Conservation (phyloP, 2,797 vertebrate species). For the Labroides dimidiatus region DNA sequence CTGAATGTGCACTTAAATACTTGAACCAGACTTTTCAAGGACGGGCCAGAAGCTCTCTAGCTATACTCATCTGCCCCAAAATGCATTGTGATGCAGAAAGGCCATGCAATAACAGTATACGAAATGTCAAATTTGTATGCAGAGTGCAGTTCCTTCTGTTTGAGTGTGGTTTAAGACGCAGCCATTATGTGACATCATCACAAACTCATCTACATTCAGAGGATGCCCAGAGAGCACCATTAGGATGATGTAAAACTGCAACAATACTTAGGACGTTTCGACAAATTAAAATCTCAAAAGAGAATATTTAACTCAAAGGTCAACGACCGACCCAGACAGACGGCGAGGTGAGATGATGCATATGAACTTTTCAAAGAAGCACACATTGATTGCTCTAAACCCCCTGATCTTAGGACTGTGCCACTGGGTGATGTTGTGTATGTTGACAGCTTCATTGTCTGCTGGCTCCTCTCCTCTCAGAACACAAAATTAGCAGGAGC, state of each 20-base stretch:
- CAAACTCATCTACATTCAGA: background rate
- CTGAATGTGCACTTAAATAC: too few species aligned
- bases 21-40: too few species aligned
- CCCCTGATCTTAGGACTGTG: conserved; percentile 26
- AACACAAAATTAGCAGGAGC: conserved; percentile 53
- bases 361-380: conserved; percentile 31
- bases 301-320: conserved; percentile 25
- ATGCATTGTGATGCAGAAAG: too few species aligned
- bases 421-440: conserved; percentile 16
- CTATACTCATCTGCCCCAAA: too few species aligned
- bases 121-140: too few species aligned
- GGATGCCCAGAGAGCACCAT: background rate
- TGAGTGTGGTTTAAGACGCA: too few species aligned
- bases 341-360: background rate
- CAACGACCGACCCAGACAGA: background rate
- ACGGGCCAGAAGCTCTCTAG: too few species aligned
- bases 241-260: background rate
- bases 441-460: conserved; percentile 35
- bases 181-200: too few species aligned
- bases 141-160: too few species aligned
- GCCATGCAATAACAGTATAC: too few species aligned
- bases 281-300: conserved; percentile 14
- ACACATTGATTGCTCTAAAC: conserved; percentile 33
- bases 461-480: conserved; percentile 17
- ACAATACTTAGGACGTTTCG: conserved; percentile 7